A percentile compares a stretch with the other conserved stretches of the same genome.
phyloP scores from a whole-genome alignment of 1,140 invertebrate species.

The Drosophila murphyi region DNA sequence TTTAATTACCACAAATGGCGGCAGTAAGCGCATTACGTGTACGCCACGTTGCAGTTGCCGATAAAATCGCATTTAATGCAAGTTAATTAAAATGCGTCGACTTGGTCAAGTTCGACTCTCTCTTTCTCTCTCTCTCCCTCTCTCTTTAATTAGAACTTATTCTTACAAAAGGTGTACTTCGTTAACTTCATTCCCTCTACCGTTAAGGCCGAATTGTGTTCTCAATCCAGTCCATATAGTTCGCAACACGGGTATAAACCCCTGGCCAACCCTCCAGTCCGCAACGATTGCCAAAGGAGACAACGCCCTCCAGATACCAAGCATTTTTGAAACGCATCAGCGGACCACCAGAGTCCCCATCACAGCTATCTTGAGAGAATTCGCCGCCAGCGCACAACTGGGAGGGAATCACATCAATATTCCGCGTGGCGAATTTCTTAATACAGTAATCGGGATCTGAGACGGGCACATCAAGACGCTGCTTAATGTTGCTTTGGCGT shows the following conservation, averaged over 20 bases:
- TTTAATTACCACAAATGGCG: constrained; percentile 78
- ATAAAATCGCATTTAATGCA: constrained; percentile 76
- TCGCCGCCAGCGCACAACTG: constrained; percentile 89
- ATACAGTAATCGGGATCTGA: constrained; percentile 85
- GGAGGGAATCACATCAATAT: constrained; percentile 53
- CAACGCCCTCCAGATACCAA: constrained; percentile 87
- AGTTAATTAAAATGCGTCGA: constrained; percentile 74
- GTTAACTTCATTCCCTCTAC: not conserved
- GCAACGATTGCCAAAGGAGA: constrained; percentile 91
- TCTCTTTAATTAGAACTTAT: constrained; percentile 73
- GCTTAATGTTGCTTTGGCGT: constrained; percentile 85
- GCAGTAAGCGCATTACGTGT: constrained; percentile 76
- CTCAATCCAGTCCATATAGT: constrained; percentile 90
- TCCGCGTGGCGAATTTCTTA: constrained; percentile 84
- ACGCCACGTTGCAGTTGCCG: constrained; percentile 65
- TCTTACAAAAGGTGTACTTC: constrained; percentile 53
- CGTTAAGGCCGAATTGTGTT: constrained; percentile 84
- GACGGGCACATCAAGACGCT: constrained; percentile 86
- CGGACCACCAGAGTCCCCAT: constrained; percentile 92
- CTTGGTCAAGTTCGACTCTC: constrained; percentile 39
- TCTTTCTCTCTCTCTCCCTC: constrained; percentile 24
- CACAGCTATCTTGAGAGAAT: constrained; percentile 88
- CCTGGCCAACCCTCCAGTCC: constrained; percentile 89
- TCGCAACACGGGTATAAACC: constrained; percentile 90
- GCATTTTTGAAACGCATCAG: constrained; percentile 87